Evolutionary conservation across 1,140 invertebrate genomes (phyloP).

Genomic region (Drosophila repletoides): DNA sequence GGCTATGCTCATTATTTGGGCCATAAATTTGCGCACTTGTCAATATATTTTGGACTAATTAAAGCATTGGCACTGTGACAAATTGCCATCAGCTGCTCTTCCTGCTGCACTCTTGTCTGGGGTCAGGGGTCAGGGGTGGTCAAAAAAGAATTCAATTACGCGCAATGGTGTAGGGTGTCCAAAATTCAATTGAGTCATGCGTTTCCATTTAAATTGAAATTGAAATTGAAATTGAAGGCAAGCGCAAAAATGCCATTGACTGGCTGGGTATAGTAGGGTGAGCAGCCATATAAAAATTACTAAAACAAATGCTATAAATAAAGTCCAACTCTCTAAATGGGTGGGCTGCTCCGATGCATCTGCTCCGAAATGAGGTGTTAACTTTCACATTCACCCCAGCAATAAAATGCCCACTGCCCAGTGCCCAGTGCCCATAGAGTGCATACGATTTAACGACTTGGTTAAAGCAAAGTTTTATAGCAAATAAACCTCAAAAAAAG

Average conservation of each 20-base stretch:
- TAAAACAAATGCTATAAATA: constrained; percentile 28
- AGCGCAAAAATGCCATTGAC: constrained; percentile 3
- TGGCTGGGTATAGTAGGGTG: background rate
- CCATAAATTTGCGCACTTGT: constrained; percentile 35
- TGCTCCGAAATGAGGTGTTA: constrained; percentile 57
- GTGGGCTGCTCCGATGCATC: constrained; percentile 28
- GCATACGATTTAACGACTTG: constrained; percentile 72
- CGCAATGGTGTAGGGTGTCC: constrained; percentile 27
- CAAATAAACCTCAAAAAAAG: constrained; percentile 68
- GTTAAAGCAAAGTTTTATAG: constrained; percentile 64
- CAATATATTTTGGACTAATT: constrained; percentile 54
- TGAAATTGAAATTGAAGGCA: constrained; percentile 32
- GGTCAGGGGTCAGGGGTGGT: constrained; percentile 56
- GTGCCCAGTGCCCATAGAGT: constrained; percentile 25
- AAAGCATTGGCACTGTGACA: constrained; percentile 60
- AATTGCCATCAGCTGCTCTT: constrained; percentile 76
- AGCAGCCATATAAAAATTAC: background rate
- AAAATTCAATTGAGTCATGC: constrained; percentile 67
- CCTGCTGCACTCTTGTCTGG: constrained; percentile 54
- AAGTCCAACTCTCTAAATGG: constrained; percentile 29
- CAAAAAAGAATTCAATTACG: constrained; percentile 54
- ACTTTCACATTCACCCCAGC: constrained; percentile 64
- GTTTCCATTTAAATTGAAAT: constrained; percentile 58
- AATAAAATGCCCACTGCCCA: constrained; percentile 42
- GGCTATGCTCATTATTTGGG: constrained; percentile 19